Evolutionary conservation across 1,140 invertebrate genomes (phyloP).

Genomic region (Microplitis demolitor): DNA sequence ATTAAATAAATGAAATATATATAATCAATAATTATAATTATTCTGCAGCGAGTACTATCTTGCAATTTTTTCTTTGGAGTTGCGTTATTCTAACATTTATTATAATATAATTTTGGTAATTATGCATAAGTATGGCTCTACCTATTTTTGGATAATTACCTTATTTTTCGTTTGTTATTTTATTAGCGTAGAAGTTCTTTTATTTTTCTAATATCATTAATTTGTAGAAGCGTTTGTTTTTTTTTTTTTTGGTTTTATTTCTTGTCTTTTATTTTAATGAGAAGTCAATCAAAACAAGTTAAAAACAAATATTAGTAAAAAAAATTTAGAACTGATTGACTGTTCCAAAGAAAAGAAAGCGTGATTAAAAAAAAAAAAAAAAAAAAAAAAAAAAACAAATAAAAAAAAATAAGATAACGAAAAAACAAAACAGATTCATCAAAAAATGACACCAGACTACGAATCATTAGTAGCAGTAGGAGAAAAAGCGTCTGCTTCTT

Average conservation of each 20-base stretch:
- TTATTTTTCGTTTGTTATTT: not conserved
- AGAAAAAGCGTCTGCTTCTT: constrained; percentile 24
- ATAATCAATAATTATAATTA: not conserved
- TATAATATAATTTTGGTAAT: not conserved
- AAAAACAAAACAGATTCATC: constrained; percentile 44
- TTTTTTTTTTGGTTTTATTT: not conserved
- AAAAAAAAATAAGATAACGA: constrained; percentile 30
- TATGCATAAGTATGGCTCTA: too few relatives aligned
- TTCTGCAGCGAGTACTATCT: not conserved
- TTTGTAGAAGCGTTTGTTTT: too few relatives aligned
- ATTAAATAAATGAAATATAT: not conserved
- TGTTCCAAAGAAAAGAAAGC: constrained; percentile 27
- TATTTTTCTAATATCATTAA: too few relatives aligned
- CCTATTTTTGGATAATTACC: too few relatives aligned
- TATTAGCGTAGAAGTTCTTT: too few relatives aligned
- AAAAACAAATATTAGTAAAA: not conserved
- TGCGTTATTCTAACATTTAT: constrained; percentile 2
- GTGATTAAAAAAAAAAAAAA: not conserved
- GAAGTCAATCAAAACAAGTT: not conserved
- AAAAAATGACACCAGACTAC: constrained; percentile 38
- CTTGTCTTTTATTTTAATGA: not conserved
- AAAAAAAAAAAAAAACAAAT: constrained; percentile 24
- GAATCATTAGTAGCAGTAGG: constrained; percentile 41
- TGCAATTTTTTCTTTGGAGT: constrained; percentile 16
- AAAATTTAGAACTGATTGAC: constrained; percentile 41